Conservation (phyloP, 2,113 vertebrate genomes). For the Sardina pilchardus region DNA sequence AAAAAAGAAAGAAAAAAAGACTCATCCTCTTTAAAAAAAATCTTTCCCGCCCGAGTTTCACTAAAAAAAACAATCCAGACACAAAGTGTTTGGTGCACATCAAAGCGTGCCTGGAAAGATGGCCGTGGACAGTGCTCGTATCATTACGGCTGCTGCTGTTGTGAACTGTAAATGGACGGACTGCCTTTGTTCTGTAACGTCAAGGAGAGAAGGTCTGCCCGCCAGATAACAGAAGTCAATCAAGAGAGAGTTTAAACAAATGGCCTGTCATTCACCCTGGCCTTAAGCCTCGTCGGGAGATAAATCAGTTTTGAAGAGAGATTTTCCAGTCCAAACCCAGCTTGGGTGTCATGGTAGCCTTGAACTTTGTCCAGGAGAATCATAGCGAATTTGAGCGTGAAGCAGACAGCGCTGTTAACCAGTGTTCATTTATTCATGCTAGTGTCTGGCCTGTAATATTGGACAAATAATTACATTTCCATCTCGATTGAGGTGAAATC, state of each 20-base stretch:
- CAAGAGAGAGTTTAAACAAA: neutral
- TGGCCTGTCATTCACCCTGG: neutral
- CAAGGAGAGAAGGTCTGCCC: neutral
- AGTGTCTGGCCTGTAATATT: neutral
- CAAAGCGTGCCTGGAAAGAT: neutral
- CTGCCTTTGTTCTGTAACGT: neutral
- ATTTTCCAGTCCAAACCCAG: neutral
- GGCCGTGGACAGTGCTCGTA: neutral
- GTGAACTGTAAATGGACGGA: neutral
- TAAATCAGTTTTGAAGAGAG: neutral
- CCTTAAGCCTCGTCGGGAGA: neutral
- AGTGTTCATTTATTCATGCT: neutral
- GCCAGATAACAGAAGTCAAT: neutral
- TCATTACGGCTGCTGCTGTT: neutral
- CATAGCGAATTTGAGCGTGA: neutral
- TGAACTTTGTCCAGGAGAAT: neutral
- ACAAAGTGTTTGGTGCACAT: neutral
- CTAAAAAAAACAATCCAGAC: neutral
- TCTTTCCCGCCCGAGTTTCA: neutral
- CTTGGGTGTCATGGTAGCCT: neutral
- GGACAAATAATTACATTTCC: neutral
- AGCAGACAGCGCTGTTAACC: neutral
- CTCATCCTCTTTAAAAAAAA: conserved; percentile 7
- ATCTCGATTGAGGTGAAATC: neutral
- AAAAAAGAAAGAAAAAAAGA: conserved; percentile 13